Base-by-base conservation (phyloP, 2,888 invertebrate species). In the Stenotaenia linearis region DNA sequence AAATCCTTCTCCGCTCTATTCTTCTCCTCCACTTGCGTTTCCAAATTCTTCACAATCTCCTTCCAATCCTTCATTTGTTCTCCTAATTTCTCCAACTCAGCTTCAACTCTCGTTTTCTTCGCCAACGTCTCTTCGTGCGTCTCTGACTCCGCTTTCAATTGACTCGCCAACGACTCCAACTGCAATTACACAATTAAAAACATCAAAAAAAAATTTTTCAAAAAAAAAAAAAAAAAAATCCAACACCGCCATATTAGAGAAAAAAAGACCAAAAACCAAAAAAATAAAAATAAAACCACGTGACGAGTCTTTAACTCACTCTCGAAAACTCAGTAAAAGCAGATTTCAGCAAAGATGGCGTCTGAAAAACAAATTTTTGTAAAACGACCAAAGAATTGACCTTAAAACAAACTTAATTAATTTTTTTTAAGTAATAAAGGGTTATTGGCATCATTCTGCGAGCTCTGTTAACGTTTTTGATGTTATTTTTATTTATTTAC, bases 1-100 rank as follows among this genome's bases (percentile, higher is more conserved):
- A 81, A 69, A 12, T 91, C 89, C 0, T 86, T 85, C 84, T 93
- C 93, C 75, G 89, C 89, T 0, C 88, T 86, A 0, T 89, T 87
- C 84, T 92, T 92, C 12, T 88, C 87, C 84, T 93, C 92, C 0
- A 94, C 86, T 84, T 95, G 93, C 0, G 88, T 87, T 85, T 96
- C 95, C 56, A 94, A 86, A 82, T 92, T 92, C 0, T 90, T 88
- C 78, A 95, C 92, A 78, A 94, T 92, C 80, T 95, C 94, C 37
- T 93, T 88, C 18, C 95, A 88, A 12, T 92, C 89, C 83, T 89
- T 89, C 25, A 93, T 90, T 85, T 94, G 93, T 79, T 93, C 92
- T 35, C 92, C 89, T 0, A 92, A 90, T n/a, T 91, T 91, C 85
- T 92, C 91, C 0, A 93, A 86, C 82, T 94, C 93, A 0, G 89